Percentiles rank a stretch among this genome's conserved stretches.
Conservation (phyloP, 1,140 invertebrate species). For the Papilio dardanus region DNA sequence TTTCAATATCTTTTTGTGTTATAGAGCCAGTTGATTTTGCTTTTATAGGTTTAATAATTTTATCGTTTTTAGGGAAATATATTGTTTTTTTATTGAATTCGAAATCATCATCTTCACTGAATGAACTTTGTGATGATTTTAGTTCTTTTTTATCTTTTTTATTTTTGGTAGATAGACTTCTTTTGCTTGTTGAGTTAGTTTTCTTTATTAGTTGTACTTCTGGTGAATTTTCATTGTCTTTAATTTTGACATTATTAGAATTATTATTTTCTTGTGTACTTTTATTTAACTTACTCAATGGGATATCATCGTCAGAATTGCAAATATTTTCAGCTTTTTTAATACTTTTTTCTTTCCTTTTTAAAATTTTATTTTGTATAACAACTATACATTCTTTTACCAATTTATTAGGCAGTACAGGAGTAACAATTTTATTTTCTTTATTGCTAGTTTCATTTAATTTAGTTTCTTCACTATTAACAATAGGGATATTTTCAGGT, state of each 20-base stretch:
- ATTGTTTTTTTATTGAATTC: constrained; percentile 63
- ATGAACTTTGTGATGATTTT: constrained; percentile 50
- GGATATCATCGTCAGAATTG: constrained; percentile 68
- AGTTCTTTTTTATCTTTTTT: constrained; percentile 42
- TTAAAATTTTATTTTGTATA: constrained; percentile 70
- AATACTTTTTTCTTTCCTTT: constrained; percentile 41
- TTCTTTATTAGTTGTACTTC: constrained; percentile 53
- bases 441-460: constrained; percentile 22
- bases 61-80: constrained; percentile 66
- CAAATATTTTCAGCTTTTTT: constrained; percentile 48
- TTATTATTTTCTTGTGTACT: constrained; percentile 39
- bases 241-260: constrained; percentile 50
- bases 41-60: constrained; percentile 62
- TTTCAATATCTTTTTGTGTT: constrained; percentile 73
- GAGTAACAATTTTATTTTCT: constrained; percentile 39
- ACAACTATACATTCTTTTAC: constrained; percentile 71
- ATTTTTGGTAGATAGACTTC: constrained; percentile 40
- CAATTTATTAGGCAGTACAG: constrained; percentile 63
- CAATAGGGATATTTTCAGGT: neutral
- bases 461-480: neutral
- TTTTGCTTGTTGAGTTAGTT: constrained; percentile 48
- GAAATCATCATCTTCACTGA: constrained; percentile 69
- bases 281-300: constrained; percentile 58
- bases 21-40: constrained; percentile 76
- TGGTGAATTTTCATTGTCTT: constrained; percentile 41